These are phyloP conservation scores for Cardiocondyla obscurior DNA, from an alignment of 1,140 invertebrate species.

Conservation along the genomic window DNA sequence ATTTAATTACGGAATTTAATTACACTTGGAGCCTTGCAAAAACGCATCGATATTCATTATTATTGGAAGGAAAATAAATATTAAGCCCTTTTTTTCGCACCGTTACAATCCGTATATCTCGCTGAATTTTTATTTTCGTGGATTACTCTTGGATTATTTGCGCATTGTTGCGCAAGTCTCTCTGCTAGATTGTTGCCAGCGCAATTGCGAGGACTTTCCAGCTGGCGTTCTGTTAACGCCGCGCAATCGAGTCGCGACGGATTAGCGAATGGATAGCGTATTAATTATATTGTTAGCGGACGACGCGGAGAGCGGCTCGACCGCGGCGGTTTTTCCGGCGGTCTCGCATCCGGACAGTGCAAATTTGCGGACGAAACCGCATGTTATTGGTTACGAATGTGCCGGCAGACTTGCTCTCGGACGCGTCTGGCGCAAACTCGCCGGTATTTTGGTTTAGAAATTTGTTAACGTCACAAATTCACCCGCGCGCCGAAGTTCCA, in stretches of 20 bases:
- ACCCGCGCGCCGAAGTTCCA: background rate
- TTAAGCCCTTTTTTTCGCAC: background rate
- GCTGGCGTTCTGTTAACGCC: slow-evolving; percentile 6
- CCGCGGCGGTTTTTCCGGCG: slow-evolving; percentile 48
- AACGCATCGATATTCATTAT: background rate
- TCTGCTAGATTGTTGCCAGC: background rate
- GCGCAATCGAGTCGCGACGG: slow-evolving; percentile 18
- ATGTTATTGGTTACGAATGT: slow-evolving; percentile 39
- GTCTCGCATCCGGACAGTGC: slow-evolving; percentile 39
- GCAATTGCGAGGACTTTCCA: background rate
- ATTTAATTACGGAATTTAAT: slow-evolving; percentile 4
- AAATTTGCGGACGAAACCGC: slow-evolving; percentile 49
- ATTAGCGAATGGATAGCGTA: slow-evolving; percentile 49
- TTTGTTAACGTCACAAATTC: background rate
- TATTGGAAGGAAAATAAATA: background rate
- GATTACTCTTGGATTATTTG: background rate
- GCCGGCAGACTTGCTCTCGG: background rate
- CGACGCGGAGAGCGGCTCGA: slow-evolving; percentile 20
- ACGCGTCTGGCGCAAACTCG: slow-evolving; percentile 31
- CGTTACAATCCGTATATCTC: background rate
- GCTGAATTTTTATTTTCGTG: background rate
- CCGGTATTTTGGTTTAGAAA: slow-evolving; percentile 15
- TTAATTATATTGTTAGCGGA: slow-evolving; percentile 55
- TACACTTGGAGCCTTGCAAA: background rate
- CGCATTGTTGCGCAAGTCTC: slow-evolving; percentile 2